phyloP scores from a whole-genome alignment of 1,140 invertebrate species.

The Ctenoplectra terminalis region DNA sequence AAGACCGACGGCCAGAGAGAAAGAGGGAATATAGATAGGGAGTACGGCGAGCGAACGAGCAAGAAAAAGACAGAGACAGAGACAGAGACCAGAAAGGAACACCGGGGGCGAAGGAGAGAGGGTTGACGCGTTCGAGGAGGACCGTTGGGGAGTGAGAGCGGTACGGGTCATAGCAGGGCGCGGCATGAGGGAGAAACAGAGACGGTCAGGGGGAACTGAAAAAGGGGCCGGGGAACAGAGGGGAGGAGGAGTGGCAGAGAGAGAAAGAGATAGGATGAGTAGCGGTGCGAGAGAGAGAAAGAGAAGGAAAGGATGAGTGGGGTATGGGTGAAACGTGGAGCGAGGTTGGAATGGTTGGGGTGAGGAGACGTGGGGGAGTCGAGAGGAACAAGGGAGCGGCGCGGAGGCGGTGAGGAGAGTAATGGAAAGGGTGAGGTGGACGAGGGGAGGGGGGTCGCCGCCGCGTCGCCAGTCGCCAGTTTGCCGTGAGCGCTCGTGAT shows the following conservation, averaged over 20 bases:
- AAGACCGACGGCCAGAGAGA: neutral
- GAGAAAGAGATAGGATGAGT: constrained; percentile 55
- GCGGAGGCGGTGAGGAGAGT: constrained; percentile 73
- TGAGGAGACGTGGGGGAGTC: constrained; percentile 48
- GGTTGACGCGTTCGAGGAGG: constrained; percentile 67
- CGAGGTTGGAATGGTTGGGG: constrained; percentile 60
- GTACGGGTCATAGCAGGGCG: constrained; percentile 60
- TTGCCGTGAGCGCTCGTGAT: constrained; percentile 81
- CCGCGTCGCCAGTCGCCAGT: constrained; percentile 80
- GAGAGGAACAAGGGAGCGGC: constrained; percentile 41
- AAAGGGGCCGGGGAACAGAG: constrained; percentile 11
- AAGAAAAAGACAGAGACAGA: constrained; percentile 25
- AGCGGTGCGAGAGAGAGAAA: constrained; percentile 40
- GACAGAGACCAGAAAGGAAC: constrained; percentile 37
- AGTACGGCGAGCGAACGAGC: neutral
- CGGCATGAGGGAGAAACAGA: constrained; percentile 41
- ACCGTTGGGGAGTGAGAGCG: constrained; percentile 65
- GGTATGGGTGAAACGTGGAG: constrained; percentile 63
- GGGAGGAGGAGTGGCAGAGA: constrained; percentile 53
- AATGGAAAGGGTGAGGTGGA: constrained; percentile 71
- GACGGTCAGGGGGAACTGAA: constrained; percentile 22
- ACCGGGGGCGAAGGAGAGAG: constrained; percentile 58
- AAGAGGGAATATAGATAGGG: constrained; percentile 19
- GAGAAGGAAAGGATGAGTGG: constrained; percentile 54
- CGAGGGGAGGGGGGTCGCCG: constrained; percentile 75